phyloP scores from a whole-genome alignment of 2,113 vertebrate species.

The Chloropsis cyanopogon region DNA sequence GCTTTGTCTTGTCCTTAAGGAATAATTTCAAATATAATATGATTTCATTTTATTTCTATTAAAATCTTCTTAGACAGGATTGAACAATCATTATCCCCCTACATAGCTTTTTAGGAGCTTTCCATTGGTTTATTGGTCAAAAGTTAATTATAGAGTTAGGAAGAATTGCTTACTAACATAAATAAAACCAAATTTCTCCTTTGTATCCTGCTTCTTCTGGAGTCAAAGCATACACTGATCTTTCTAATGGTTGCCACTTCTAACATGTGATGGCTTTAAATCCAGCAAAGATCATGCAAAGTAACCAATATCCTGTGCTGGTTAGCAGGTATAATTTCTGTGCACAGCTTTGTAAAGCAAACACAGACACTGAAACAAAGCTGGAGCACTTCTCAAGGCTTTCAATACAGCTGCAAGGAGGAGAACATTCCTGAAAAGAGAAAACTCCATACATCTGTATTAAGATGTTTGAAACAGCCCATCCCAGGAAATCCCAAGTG shows the following conservation, averaged over 20 bases:
- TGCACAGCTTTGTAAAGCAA: neutral
- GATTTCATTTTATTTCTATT: neutral
- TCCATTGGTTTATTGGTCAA: neutral
- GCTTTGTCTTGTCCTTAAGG: neutral
- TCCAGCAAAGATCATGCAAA: neutral
- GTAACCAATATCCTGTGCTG: neutral
- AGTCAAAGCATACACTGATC: neutral
- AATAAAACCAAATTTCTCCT: neutral
- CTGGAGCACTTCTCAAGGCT: neutral
- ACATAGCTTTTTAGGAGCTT: neutral
- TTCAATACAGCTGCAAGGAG: neutral
- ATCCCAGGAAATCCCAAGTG: neutral
- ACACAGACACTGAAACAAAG: neutral
- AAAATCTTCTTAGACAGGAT: neutral
- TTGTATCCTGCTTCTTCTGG: neutral
- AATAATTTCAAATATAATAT: neutral
- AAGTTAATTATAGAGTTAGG: conserved; percentile 15
- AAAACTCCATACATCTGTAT: rapidly evolving
- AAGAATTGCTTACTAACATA: neutral
- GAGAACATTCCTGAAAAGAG: neutral
- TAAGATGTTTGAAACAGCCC: neutral
- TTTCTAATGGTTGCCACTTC: neutral
- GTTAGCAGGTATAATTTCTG: neutral
- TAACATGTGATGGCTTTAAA: neutral
- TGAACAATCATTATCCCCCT: neutral